Conservation (phyloP, 2,888 invertebrate species). For the Epistrophe eligans region DNA sequence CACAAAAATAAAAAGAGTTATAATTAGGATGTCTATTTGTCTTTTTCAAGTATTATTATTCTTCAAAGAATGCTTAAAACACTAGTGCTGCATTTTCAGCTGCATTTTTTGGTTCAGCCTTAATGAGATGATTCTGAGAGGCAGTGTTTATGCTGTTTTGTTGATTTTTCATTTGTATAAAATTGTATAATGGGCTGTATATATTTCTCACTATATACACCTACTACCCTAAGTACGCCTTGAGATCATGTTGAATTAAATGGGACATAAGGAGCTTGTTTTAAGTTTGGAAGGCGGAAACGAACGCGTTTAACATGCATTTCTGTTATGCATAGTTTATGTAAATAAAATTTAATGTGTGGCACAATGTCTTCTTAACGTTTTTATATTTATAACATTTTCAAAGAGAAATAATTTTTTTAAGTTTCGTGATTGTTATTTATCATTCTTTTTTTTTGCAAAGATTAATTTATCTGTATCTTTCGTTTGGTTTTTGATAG, state of each 20-base stretch:
- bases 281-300: constrained; percentile 16
- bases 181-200: constrained; percentile 43
- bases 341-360: neutral
- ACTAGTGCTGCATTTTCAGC: constrained; percentile 42
- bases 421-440: neutral
- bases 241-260: constrained; percentile 16
- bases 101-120: constrained; percentile 48
- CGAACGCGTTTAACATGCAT: neutral
- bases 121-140: constrained; percentile 64
- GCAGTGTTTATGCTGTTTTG: constrained; percentile 48
- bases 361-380: neutral
- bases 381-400: neutral
- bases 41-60: constrained; percentile 44
- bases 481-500: too few relatives aligned
- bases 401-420: neutral
- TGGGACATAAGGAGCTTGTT: constrained; percentile 16
- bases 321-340: constrained; percentile 8
- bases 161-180: constrained; percentile 68
- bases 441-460: neutral
- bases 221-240: constrained; percentile 2
- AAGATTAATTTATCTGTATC: too few relatives aligned
- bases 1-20: constrained; percentile 19
- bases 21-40: constrained; percentile 67
- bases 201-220: neutral
- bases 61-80: constrained; percentile 48